These are phyloP conservation scores for Masnerella sp. DNA, from an alignment of 2,888 invertebrate genomes.

Conservation along the genomic window DNA sequence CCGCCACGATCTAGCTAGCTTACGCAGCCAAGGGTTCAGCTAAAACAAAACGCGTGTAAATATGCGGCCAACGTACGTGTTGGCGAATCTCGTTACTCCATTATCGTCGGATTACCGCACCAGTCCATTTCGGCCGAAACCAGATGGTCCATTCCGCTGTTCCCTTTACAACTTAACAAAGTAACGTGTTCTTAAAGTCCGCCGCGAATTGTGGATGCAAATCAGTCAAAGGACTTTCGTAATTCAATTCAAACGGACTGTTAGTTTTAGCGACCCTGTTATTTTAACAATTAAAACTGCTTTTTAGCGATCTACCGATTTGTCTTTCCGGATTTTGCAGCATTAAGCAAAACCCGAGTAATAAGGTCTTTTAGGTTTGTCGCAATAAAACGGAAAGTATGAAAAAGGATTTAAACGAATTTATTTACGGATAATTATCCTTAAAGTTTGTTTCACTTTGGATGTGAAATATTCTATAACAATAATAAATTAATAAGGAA, in stretches of 20 bases:
- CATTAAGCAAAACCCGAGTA: no score
- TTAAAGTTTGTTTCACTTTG: no score
- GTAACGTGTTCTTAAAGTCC: constrained; percentile 64
- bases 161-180: constrained; percentile 60
- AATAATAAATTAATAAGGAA: no score
- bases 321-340: no score
- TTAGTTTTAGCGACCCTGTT: constrained; percentile 3
- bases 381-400: no score
- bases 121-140: constrained; percentile 65
- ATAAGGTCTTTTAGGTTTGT: no score
- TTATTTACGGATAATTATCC: no score
- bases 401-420: no score
- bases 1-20: no score
- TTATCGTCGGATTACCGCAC: constrained; percentile 75
- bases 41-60: constrained; percentile 75
- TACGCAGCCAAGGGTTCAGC: no score
- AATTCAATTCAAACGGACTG: constrained; percentile 18
- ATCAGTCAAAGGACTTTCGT: constrained; percentile 17
- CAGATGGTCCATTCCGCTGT: constrained; percentile 37
- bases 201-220: constrained; percentile 35
- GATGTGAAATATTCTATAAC: no score
- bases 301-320: no score
- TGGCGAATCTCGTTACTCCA: constrained; percentile 74
- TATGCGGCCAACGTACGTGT: constrained; percentile 74
- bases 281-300: not conserved